Evolutionary conservation across 2,113 vertebrate species (phyloP), one percentile per base, ranked within the genome.

Genomic region (Rhynchomys soricoides): DNA sequence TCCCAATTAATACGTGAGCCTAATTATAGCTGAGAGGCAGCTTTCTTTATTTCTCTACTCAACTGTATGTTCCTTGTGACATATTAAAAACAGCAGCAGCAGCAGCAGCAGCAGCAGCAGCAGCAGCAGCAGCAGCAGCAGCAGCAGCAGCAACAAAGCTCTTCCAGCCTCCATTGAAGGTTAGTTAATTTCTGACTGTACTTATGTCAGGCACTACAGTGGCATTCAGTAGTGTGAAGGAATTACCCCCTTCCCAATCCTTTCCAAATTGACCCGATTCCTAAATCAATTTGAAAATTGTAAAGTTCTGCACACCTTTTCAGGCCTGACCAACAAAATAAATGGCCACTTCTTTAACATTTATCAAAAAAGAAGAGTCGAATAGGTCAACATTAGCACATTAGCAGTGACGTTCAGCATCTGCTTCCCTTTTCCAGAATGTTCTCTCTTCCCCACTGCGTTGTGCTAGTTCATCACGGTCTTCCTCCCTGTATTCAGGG

Each of bases 11-110:
- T 34, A 68, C 15, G 31, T 34, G 31, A 13, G 4, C 64, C 29
- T 68, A 68, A 4, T 34, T 68, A 34, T 91, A n/a, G 22, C 83
- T 85, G 43, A 31, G 15, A 81, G 55, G 11, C 15, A 82, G 19
- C 48, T 96, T 87, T 26, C 48, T 95, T 87, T 26, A 55, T 86
- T 75, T 93, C 34, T 92, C 15, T 48, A 29, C 75, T 92, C 26
- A 87, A 16, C 29, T 43, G 31, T 59, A 62, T 40, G 13, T 88
- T 24, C 48, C n/a, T 83, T 59, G 22, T 43, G 55, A 16, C 29
- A 43, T 83, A 43, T 74, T 22, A 59, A 26, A 59, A 59, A 57
- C 21, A 57, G 40, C 55, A n/a, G 3, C 52, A 57, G 10, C 34
- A 52, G 0, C 31, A 79, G 22, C 19, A 59, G 2, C 21, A 59